Evolutionary conservation across 92 coral and sea anemone genomes (phyloP), one percentile per base, ranked within the genome.

Genomic region (Epizoanthus stellaris): DNA sequence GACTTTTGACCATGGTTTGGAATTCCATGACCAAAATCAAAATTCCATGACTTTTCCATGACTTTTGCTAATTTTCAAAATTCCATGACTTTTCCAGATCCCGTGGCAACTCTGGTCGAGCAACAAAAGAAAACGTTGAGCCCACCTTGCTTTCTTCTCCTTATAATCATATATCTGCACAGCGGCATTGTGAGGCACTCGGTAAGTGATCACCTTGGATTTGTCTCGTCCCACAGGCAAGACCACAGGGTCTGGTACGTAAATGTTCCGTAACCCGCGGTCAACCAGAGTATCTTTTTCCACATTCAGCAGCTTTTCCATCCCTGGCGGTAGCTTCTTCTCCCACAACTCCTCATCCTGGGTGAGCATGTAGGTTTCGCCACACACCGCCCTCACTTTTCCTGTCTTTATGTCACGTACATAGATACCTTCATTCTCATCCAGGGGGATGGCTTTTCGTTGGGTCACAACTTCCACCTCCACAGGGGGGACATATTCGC

Each of bases 311-410:
- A 96, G 97, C 71, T 88, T 92, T 84, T 96, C 99, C 38, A 94
- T 97, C 5, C 94, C 89, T 3, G 99, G 99, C 49, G 99, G 98
- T 56, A 96, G 90, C 38, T 92, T 91, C 80, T 96, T 96, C 77
- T 89, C 93, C 98, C 99, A 96, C 19, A 96, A 86, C 53, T 96
- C 99, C 73, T 96, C 99, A 82, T 96, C 99, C n/a, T 96, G 99
- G 6, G 98, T 96, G 69, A 96, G 86, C 99, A 96, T 96, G 80
- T 96, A 96, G 8, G 98, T 96, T 86, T 96, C 98, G 6, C 99
- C 99, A 77, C 99, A 96, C 21, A 96, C 99, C 12, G 98, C 99
- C 38, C 99, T 91, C 74, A 96, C 99, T 77, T 93, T 93, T 57
- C 99, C 99, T 17, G 98, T 91, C 88, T 96, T 96, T 80, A 96